Evolutionary conservation across 2,888 invertebrate genomes (phyloP).

Genomic region (Dynastes grantii): DNA sequence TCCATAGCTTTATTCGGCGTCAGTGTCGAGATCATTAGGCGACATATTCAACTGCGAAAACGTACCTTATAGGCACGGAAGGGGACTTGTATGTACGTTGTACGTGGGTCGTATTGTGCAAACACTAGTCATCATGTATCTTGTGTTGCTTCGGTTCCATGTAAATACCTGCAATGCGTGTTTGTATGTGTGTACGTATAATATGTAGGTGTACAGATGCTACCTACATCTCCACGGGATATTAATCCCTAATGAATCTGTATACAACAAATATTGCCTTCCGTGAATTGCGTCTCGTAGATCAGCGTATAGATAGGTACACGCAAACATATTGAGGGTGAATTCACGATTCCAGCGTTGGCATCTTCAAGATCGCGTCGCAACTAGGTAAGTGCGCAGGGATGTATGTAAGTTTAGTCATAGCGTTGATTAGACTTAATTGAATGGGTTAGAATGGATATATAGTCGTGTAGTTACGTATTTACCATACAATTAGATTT

Average conservation of each 20-base stretch:
- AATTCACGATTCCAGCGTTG: too few species aligned
- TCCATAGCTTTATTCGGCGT: too few species aligned
- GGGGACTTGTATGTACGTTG: not conserved
- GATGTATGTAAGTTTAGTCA: too few species aligned
- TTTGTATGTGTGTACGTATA: slow-evolving; percentile 6
- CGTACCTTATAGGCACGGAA: not conserved
- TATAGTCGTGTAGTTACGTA: too few species aligned
- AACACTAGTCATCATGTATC: slow-evolving; percentile 8
- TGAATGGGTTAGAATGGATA: too few species aligned
- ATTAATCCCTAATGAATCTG: slow-evolving; percentile 23
- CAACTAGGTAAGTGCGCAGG: too few species aligned
- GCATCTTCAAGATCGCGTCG: too few species aligned
- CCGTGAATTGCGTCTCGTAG: not conserved
- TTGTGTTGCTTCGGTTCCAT: not conserved
- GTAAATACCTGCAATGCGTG: slow-evolving; percentile 11
- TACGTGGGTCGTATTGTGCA: not conserved
- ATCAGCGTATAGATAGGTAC: not conserved
- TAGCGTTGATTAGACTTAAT: too few species aligned
- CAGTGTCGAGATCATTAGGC: slow-evolving; percentile 5
- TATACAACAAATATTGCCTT: slow-evolving; percentile 12
- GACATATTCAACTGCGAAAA: slow-evolving; percentile 7
- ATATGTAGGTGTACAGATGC: not conserved
- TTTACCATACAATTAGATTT: too few species aligned
- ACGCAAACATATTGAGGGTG: too few species aligned
- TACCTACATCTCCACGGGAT: not conserved